phyloP scores from a whole-genome alignment of 2,888 invertebrate genomes.

The Encarsia formosa region DNA sequence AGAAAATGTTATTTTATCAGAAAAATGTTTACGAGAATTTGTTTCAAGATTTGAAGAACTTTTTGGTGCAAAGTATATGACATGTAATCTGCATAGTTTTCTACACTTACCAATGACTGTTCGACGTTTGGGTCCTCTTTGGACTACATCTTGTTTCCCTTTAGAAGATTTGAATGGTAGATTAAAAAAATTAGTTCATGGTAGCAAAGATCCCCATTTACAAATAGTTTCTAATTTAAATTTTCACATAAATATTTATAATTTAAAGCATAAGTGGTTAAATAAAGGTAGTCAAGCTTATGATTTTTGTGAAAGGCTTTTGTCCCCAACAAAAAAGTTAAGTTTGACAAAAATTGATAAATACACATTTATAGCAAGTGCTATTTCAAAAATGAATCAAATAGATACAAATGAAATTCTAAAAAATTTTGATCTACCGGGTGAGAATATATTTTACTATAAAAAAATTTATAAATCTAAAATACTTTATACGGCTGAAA shows the following conservation, averaged over 20 bases:
- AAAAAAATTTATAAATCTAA: slow-evolving; percentile 5
- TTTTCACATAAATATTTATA: neutral
- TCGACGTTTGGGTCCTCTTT: slow-evolving; percentile 16
- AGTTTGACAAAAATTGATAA: slow-evolving; percentile 3
- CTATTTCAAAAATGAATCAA: neutral
- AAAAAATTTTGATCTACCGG: neutral
- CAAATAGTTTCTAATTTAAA: slow-evolving; percentile 13
- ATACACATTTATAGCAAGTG: neutral
- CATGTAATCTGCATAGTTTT: slow-evolving; percentile 19
- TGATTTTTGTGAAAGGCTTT: neutral
- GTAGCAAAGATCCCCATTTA: slow-evolving; percentile 8
- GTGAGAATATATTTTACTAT: slow-evolving; percentile 1
- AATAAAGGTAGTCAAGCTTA: neutral
- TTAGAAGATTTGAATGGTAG: slow-evolving; percentile 18
- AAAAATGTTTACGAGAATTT: slow-evolving; percentile 6
- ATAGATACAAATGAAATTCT: neutral
- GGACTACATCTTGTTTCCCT: slow-evolving; percentile 15
- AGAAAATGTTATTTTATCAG: slow-evolving; percentile 1
- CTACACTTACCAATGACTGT: slow-evolving; percentile 15
- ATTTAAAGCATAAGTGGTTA: neutral
- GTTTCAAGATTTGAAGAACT: slow-evolving; percentile 9
- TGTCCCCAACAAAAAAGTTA: neutral
- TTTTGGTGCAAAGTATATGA: slow-evolving; percentile 6
- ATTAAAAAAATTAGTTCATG: slow-evolving; percentile 7
- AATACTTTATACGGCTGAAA: neutral